A percentile compares a stretch with the other conserved stretches of the same genome.
Evolutionary conservation across 2,797 vertebrate species (phyloP).

Genomic region (Pterois miles): DNA sequence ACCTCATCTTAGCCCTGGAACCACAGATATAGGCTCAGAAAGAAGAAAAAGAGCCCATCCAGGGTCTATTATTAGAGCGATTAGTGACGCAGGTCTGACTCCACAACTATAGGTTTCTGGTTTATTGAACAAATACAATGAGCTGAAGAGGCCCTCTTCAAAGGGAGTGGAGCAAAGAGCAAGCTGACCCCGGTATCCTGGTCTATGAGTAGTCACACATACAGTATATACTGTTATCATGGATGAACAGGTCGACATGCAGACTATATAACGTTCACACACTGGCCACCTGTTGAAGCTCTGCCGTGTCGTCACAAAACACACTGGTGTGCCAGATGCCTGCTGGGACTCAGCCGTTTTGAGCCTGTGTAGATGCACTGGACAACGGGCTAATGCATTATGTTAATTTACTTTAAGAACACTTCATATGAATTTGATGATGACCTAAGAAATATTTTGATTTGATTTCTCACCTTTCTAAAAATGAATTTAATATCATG

Average conservation of each 20-base stretch:
- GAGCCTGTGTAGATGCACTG: neutral
- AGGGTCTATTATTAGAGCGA: conserved; percentile 41
- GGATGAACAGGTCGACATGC: neutral
- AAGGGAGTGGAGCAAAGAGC: neutral
- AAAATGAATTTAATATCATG: neutral
- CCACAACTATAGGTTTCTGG: conserved; percentile 50
- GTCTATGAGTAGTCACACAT: neutral
- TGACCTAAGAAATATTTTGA: neutral
- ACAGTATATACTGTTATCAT: neutral
- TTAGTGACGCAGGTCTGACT: conserved; percentile 57
- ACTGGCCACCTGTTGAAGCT: conserved; percentile 1
- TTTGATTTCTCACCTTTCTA: neutral
- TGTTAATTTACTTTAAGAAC: neutral
- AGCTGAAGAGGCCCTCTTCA: conserved; percentile 35
- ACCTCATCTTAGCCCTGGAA: conserved; percentile 10
- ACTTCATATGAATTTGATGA: neutral
- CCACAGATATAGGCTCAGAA: neutral
- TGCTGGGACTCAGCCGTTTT: conserved; percentile 17
- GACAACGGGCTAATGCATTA: neutral
- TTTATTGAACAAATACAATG: conserved; percentile 69
- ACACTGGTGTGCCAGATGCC: conserved; percentile 6
- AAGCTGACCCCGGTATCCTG: neutral
- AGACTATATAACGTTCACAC: neutral
- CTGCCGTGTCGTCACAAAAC: conserved; percentile 35
- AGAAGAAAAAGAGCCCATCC: neutral